Conservation (phyloP, 2,113 vertebrate species). For the Quiscalus mexicanus region DNA sequence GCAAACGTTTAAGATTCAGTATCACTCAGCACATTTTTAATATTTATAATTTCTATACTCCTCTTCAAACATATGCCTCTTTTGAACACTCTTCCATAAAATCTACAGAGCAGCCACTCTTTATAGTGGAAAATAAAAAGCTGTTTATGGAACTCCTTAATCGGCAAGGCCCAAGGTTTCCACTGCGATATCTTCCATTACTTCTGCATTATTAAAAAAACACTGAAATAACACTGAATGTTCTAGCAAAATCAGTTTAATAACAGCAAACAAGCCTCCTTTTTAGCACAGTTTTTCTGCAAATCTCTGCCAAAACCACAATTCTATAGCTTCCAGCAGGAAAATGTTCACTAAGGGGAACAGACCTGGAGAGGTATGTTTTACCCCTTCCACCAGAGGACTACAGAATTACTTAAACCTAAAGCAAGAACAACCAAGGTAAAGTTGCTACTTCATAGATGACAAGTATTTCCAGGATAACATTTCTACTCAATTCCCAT, state of each 20-base stretch:
- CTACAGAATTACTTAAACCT: background rate
- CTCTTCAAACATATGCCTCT: background rate
- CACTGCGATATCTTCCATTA: background rate
- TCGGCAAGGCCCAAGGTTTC: background rate
- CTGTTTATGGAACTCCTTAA: background rate
- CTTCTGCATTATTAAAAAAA: background rate
- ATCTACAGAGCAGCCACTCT: background rate
- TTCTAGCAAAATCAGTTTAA: background rate
- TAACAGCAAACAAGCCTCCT: background rate
- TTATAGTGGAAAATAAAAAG: background rate
- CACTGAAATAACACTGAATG: background rate
- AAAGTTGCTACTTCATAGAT: background rate
- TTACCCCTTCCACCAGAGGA: background rate
- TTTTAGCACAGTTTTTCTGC: background rate
- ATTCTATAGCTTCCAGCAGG: background rate
- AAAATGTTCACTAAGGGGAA: background rate
- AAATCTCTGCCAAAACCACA: background rate
- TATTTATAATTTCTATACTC: background rate
- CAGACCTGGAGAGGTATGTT: background rate
- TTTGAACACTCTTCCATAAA: background rate
- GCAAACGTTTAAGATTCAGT: background rate
- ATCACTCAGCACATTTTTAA: background rate
- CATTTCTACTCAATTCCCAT: background rate
- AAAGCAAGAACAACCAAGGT: background rate
- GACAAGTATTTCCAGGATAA: background rate